Evolutionary conservation across 2,797 vertebrate genomes (phyloP).

Genomic region (Enteromius fasciolatus): DNA sequence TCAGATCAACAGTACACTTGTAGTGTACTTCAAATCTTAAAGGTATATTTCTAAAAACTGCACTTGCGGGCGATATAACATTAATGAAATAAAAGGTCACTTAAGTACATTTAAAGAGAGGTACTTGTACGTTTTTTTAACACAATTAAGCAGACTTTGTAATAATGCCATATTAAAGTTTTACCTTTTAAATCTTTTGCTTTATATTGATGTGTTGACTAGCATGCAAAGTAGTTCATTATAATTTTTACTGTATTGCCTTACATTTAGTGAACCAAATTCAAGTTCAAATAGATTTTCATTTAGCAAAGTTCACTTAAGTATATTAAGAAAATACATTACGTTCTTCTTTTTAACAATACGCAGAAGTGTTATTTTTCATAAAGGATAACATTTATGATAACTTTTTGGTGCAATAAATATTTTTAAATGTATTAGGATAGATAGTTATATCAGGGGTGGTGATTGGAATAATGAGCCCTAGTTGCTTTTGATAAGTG

Average conservation of each 20-base stretch:
- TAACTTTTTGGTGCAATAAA: not conserved
- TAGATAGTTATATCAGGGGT: not conserved
- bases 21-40: not conserved
- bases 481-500: not conserved
- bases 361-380: not conserved
- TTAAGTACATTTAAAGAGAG: not conserved
- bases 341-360: not conserved
- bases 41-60: not conserved
- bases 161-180: not conserved
- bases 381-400: not conserved
- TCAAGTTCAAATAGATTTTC: not conserved
- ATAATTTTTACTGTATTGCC: too few relatives aligned
- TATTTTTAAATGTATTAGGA: not conserved
- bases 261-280: not conserved
- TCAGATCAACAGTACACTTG: not conserved
- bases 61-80: too few relatives aligned
- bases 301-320: not conserved
- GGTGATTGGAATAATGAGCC: not conserved
- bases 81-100: not conserved
- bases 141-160: not conserved
- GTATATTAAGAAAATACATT: not conserved
- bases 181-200: not conserved
- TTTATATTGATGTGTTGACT: not conserved
- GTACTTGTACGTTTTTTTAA: not conserved
- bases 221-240: not conserved